Evolutionary conservation across 2,888 invertebrate genomes (phyloP).

Genomic region (Hyles lineata): DNA sequence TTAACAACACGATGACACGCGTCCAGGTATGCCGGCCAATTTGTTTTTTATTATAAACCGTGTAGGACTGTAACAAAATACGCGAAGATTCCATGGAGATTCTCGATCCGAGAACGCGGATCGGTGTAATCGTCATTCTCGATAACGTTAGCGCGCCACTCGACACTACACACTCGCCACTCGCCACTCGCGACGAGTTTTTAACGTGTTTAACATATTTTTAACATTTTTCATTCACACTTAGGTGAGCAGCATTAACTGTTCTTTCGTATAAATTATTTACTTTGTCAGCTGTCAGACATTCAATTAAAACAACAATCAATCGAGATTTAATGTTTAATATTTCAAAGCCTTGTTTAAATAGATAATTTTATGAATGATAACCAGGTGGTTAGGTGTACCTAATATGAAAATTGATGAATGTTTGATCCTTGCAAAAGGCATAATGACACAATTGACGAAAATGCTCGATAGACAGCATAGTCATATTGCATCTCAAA

Average conservation of each 20-base stretch:
- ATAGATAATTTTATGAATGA: not conserved
- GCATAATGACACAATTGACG: not conserved
- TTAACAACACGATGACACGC: slow-evolving; percentile 62
- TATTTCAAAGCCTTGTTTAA: not conserved
- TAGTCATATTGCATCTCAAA: not conserved
- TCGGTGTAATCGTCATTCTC: slow-evolving; percentile 30
- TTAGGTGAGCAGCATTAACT: not conserved
- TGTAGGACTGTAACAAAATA: slow-evolving; percentile 25
- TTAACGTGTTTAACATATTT: slow-evolving; percentile 23
- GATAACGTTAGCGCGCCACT: slow-evolving; percentile 26
- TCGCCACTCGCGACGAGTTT: slow-evolving; percentile 19
- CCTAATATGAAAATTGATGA: not conserved
- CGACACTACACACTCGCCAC: slow-evolving; percentile 6
- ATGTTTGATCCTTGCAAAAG: not conserved
- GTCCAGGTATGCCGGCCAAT: slow-evolving; percentile 72
- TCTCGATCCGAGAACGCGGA: slow-evolving; percentile 25
- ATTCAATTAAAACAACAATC: slow-evolving; percentile 10
- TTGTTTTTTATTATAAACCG: slow-evolving; percentile 70
- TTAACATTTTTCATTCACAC: slow-evolving; percentile 22
- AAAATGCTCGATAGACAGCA: not conserved
- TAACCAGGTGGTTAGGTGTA: not conserved
- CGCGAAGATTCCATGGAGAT: slow-evolving; percentile 33
- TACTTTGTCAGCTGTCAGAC: not conserved
- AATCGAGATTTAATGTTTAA: not conserved
- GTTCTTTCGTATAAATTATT: slow-evolving; percentile 17